Evolutionary conservation across 2,888 invertebrate species (phyloP).

Genomic region (Hesperia comma): DNA sequence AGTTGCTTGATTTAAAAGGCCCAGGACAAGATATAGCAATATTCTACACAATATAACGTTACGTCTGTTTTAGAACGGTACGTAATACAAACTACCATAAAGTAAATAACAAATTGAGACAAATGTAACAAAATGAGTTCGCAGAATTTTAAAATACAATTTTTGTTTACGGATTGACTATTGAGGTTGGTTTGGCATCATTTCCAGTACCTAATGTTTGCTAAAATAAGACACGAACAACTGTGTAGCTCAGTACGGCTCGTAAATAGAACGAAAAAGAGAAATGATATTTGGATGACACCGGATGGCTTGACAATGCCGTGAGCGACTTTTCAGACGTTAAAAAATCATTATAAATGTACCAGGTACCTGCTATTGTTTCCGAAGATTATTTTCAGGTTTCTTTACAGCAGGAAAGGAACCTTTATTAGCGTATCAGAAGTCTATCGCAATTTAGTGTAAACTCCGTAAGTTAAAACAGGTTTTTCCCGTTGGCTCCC

Average conservation of each 20-base stretch:
- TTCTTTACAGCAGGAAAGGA: not conserved
- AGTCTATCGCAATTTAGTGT: no score
- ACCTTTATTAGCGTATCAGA: no score
- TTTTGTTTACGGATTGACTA: conserved; percentile 48
- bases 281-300: conserved; percentile 41
- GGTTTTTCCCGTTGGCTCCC: no score
- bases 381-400: not conserved
- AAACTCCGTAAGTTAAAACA: no score
- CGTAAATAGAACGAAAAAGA: conserved; percentile 51
- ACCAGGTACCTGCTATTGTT: not conserved
- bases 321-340: conserved; percentile 1
- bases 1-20: no score
- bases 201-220: conserved; percentile 45
- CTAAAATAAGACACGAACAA: conserved; percentile 52
- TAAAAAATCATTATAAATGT: conserved; percentile 1
- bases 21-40: no score
- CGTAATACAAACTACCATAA: no score
- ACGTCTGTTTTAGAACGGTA: no score
- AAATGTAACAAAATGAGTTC: conserved; percentile 29
- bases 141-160: conserved; percentile 39
- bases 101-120: conserved; percentile 14
- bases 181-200: conserved; percentile 64
- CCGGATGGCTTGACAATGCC: not conserved
- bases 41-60: no score
- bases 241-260: conserved; percentile 35